phyloP scores from a whole-genome alignment of 2,888 invertebrate species.

The Molorchus minor region DNA sequence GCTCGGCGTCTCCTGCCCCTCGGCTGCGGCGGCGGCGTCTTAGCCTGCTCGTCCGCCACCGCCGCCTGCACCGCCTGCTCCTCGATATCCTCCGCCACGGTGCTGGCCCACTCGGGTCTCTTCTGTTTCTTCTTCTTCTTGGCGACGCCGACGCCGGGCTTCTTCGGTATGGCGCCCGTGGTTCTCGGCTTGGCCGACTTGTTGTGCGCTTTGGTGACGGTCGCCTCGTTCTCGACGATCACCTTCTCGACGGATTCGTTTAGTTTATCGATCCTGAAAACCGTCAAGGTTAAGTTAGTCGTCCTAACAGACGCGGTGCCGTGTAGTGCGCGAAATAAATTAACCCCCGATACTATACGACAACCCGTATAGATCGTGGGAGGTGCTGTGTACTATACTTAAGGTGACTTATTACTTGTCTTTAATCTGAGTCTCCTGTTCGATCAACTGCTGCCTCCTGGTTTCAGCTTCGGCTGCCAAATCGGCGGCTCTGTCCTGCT shows the following conservation, averaged over 20 bases:
- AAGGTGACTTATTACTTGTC: constrained; percentile 47
- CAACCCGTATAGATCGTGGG: too few relatives aligned
- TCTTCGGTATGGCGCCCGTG: constrained; percentile 23
- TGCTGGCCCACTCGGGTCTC: constrained; percentile 39
- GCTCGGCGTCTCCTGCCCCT: constrained; percentile 4
- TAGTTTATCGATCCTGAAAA: constrained; percentile 50
- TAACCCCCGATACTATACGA: too few relatives aligned
- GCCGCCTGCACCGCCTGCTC: constrained; percentile 31
- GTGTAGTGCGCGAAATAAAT: too few relatives aligned
- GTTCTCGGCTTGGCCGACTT: constrained; percentile 16
- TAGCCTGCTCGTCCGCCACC: constrained; percentile 24
- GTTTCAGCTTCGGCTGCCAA: constrained; percentile 50
- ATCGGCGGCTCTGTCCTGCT: constrained; percentile 45
- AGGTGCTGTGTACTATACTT: too few relatives aligned
- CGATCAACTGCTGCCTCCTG: constrained; percentile 50
- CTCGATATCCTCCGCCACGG: constrained; percentile 45
- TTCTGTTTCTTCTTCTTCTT: constrained; percentile 29
- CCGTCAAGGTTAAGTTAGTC: neutral
- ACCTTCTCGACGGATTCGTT: constrained; percentile 54
- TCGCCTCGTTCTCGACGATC: constrained; percentile 52
- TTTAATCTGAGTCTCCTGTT: constrained; percentile 52
- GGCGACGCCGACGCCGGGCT: constrained; percentile 10
- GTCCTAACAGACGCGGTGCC: neutral
- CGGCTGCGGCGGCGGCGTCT: constrained; percentile 1
- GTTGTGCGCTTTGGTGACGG: constrained; percentile 39